Evolutionary conservation across 2,113 vertebrate species (phyloP).

Genomic region (Pseudopodoces humilis): DNA sequence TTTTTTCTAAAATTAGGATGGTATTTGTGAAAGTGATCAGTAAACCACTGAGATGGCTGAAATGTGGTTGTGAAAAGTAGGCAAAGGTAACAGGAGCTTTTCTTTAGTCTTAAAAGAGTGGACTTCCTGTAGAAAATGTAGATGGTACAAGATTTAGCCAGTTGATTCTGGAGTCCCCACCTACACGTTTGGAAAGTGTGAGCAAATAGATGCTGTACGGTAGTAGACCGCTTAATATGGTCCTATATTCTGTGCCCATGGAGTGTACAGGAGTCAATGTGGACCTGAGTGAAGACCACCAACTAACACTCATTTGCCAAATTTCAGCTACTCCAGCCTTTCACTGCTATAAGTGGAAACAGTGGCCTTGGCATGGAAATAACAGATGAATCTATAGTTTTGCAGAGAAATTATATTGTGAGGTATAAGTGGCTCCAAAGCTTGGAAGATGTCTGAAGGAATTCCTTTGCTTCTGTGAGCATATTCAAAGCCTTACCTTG

Average conservation of each 20-base stretch:
- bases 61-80: background rate
- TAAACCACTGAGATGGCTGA: background rate
- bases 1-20: background rate
- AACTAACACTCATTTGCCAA: background rate
- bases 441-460: background rate
- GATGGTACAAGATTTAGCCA: background rate
- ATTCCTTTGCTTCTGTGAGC: background rate
- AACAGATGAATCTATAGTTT: background rate
- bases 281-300: background rate
- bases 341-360: background rate
- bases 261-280: background rate
- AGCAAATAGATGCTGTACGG: background rate
- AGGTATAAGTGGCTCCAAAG: background rate
- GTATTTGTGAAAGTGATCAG: background rate
- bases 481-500: background rate
- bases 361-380: background rate
- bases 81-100: background rate
- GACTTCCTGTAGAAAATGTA: background rate
- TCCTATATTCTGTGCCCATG: fast-evolving
- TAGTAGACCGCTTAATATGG: background rate
- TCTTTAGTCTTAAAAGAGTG: background rate
- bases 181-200: background rate
- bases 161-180: background rate
- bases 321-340: background rate
- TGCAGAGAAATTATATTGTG: background rate